These are phyloP conservation scores for Brevipalpus yothersi DNA, from an alignment of 1,140 invertebrate species.

Conservation along the genomic window DNA sequence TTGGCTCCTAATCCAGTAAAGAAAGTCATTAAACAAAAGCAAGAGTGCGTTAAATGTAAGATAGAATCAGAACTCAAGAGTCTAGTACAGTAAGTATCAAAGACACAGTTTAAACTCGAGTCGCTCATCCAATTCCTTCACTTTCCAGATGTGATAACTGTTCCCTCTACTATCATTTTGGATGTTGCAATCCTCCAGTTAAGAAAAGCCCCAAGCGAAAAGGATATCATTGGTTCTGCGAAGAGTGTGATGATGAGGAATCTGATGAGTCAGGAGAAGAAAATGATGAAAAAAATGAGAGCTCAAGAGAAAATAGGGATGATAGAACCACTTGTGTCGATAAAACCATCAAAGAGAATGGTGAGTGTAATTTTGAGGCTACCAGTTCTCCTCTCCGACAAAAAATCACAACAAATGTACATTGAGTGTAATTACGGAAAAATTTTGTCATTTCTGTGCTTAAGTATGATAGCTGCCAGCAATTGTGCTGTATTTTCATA, in stretches of 20 bases:
- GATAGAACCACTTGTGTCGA: background rate
- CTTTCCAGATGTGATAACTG: constrained; percentile 56
- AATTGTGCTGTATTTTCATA: too few species aligned
- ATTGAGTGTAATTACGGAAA: too few species aligned
- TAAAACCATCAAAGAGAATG: too few species aligned
- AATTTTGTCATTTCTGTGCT: too few species aligned
- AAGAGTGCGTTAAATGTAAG: constrained; percentile 4
- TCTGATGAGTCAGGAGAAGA: background rate
- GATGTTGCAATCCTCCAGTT: constrained; percentile 65
- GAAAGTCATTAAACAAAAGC: background rate
- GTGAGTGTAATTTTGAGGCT: too few species aligned
- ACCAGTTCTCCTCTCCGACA: too few species aligned
- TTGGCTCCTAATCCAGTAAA: background rate
- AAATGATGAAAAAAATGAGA: background rate
- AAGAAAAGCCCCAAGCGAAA: constrained; percentile 77
- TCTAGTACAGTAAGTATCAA: background rate
- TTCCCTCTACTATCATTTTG: constrained; percentile 64
- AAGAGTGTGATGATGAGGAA: background rate
- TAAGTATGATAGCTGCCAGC: too few species aligned
- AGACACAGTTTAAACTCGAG: background rate
- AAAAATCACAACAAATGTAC: too few species aligned
- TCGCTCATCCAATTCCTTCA: constrained; percentile 21
- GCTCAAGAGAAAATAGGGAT: background rate
- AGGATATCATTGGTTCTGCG: constrained; percentile 79
- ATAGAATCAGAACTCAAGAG: background rate